Percentiles rank a stretch among this genome's conserved stretches.
Conservation (phyloP, 1,140 invertebrate genomes). For the Meloidogyne floridensis region DNA sequence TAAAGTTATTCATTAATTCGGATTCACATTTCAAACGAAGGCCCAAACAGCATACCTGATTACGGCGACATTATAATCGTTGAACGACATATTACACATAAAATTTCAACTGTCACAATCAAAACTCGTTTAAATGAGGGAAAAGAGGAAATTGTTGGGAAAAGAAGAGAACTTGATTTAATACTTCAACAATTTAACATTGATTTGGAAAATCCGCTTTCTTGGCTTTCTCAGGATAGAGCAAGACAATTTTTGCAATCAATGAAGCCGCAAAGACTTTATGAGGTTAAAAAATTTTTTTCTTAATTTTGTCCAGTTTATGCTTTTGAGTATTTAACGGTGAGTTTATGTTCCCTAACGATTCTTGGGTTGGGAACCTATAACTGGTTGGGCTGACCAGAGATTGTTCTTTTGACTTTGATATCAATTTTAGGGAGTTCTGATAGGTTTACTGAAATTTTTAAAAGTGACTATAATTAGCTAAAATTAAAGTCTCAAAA, state of each 20-base stretch:
- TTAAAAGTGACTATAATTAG: no score
- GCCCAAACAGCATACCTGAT: slow-evolving; percentile 26
- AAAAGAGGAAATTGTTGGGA: slow-evolving; percentile 28
- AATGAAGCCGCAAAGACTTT: slow-evolving; percentile 54
- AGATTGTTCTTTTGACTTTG: no score
- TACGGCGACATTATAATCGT: slow-evolving; percentile 39
- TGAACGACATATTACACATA: slow-evolving; percentile 34
- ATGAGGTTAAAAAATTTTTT: slow-evolving; percentile 33
- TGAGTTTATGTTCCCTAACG: no score
- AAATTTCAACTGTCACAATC: slow-evolving; percentile 15
- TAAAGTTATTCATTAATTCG: slow-evolving; percentile 32
- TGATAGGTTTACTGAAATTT: no score
- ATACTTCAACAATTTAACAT: slow-evolving; percentile 46
- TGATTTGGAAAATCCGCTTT: slow-evolving; percentile 49
- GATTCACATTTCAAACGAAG: slow-evolving; percentile 31
- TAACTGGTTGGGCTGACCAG: no score
- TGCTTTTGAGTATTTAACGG: no score
- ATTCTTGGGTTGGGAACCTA: no score
- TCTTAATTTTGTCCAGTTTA: no score
- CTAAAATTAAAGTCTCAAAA: no score
- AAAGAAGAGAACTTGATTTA: slow-evolving; percentile 43
- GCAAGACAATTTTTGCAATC: slow-evolving; percentile 44
- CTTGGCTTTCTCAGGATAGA: slow-evolving; percentile 52
- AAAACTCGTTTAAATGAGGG: slow-evolving; percentile 23
- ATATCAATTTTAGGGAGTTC: no score